These are phyloP conservation scores for Sebastes kiyomatsui DNA, from an alignment of 2,797 vertebrate genomes.

Conservation along the genomic window DNA sequence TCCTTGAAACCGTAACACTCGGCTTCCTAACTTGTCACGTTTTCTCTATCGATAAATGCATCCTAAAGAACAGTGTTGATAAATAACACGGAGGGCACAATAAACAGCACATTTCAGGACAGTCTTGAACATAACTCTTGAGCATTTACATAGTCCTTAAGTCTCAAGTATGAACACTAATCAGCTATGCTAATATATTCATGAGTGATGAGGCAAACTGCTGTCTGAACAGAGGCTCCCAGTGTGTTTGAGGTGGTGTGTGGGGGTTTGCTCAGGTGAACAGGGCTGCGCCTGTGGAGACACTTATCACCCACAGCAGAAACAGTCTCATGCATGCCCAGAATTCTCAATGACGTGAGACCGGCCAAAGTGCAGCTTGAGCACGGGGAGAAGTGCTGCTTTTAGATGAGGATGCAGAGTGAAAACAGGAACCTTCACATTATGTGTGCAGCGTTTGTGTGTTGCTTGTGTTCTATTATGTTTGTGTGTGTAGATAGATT, in stretches of 20 bases:
- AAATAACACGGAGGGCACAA: background rate
- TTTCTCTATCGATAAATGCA: background rate
- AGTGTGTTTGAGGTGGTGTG: constrained; percentile 18
- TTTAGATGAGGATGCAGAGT: background rate
- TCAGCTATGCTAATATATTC: constrained; percentile 35
- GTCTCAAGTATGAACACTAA: background rate
- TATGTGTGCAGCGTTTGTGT: background rate
- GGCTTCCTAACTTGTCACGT: background rate
- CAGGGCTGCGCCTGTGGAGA: constrained; percentile 24
- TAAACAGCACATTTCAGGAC: background rate
- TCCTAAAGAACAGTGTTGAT: background rate
- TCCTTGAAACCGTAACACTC: background rate
- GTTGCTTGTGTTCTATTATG: background rate
- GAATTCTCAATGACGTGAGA: constrained; percentile 33
- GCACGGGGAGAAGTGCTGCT: background rate
- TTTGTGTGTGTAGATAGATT: background rate
- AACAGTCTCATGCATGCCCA: constrained; percentile 22
- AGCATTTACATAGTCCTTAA: background rate
- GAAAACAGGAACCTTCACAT: background rate
- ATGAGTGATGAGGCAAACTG: constrained; percentile 23
- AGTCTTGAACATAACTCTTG: background rate
- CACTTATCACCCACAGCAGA: constrained; percentile 54
- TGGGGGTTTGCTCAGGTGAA: constrained; percentile 42
- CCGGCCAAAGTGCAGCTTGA: background rate
- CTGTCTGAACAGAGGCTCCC: constrained; percentile 16